Evolutionary conservation across 2,113 vertebrate genomes (phyloP).

Genomic region (Pleuronectes platessa): DNA sequence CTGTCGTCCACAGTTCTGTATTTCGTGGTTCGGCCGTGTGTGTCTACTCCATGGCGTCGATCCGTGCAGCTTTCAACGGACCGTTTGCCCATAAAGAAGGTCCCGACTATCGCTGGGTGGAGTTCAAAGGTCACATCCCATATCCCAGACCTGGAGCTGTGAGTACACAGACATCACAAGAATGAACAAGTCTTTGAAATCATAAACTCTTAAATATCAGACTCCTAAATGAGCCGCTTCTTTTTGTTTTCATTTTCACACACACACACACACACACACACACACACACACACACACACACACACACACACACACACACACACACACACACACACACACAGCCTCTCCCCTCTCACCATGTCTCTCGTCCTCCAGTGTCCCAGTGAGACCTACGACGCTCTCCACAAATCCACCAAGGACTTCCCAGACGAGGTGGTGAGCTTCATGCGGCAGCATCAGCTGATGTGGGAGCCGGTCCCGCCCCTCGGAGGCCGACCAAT

Average conservation of each 20-base stretch:
- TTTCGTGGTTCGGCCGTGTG: constrained; percentile 87
- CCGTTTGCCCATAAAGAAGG: constrained; percentile 89
- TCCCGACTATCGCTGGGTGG: constrained; percentile 86
- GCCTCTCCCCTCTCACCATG: background rate
- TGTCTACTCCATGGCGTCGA: constrained; percentile 84
- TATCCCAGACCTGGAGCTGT: constrained; percentile 89
- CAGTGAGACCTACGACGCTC: constrained; percentile 87
- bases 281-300: too few species aligned
- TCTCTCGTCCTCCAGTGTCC: constrained; percentile 82
- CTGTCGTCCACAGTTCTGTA: constrained; percentile 74
- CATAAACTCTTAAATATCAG: too few species aligned
- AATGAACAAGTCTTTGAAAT: too few species aligned
- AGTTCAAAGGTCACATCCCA: constrained; percentile 87
- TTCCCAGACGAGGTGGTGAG: constrained; percentile 89
- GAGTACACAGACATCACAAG: constrained; percentile 42
- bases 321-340: too few species aligned
- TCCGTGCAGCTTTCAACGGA: constrained; percentile 87
- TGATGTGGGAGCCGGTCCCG: constrained; percentile 89
- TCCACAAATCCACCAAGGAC: constrained; percentile 87
- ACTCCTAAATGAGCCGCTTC: too few species aligned
- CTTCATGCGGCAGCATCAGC: constrained; percentile 89
- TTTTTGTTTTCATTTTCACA: too few species aligned
- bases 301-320: too few species aligned
- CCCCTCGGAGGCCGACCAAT: constrained; percentile 82
- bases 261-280: too few species aligned